phyloP scores from a whole-genome alignment of 2,888 invertebrate species.

The Seladonia tumulorum region DNA sequence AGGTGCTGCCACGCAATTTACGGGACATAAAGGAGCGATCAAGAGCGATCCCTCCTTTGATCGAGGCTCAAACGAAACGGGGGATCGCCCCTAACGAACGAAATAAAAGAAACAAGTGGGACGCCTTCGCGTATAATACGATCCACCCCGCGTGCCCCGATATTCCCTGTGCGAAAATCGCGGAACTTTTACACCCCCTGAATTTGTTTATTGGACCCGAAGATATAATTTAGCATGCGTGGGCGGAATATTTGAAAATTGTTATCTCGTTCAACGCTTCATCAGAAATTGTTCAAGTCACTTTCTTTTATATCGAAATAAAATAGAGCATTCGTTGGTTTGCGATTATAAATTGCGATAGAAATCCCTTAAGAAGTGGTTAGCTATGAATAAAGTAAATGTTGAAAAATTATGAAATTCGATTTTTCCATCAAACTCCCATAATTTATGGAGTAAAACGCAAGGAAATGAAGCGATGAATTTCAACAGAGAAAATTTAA shows the following conservation, averaged over 20 bases:
- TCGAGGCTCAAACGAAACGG: slow-evolving; percentile 39
- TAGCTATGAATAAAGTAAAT: neutral
- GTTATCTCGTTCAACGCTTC: neutral
- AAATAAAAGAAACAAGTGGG: slow-evolving; percentile 47
- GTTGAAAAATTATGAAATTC: neutral
- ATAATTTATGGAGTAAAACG: neutral
- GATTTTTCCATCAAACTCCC: neutral
- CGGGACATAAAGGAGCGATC: slow-evolving; percentile 53
- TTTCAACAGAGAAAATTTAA: neutral
- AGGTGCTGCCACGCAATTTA: slow-evolving; percentile 50
- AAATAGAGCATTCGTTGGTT: neutral
- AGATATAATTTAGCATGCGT: neutral
- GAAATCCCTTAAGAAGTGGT: neutral
- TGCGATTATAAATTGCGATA: too few species aligned
- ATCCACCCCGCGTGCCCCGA: neutral
- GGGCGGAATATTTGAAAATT: neutral
- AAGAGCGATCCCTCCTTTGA: slow-evolving; percentile 46
- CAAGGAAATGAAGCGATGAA: neutral
- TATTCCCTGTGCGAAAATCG: neutral
- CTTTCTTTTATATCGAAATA: neutral
- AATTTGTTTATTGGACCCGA: neutral
- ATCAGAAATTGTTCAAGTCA: too few species aligned
- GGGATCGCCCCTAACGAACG: slow-evolving; percentile 25
- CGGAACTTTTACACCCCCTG: neutral
- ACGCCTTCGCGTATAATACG: slow-evolving; percentile 15